Conservation (phyloP, 2,888 invertebrate genomes). For the Xanthostigma xanthostigma region DNA sequence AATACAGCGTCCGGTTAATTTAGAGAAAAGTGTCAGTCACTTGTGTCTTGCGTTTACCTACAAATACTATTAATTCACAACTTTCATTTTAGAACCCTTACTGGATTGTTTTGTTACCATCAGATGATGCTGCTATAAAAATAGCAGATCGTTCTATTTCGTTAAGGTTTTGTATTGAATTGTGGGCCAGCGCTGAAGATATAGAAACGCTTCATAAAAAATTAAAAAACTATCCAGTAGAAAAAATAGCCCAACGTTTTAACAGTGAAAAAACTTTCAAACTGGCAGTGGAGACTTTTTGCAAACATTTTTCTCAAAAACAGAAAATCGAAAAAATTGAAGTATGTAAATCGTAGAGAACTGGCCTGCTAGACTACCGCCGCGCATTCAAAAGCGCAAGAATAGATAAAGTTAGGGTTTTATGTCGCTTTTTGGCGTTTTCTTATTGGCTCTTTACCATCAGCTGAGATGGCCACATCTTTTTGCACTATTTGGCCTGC, state of each 20-base stretch:
- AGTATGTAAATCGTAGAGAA: slow-evolving; percentile 28
- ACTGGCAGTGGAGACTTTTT: slow-evolving; percentile 78
- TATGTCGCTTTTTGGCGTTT: no score
- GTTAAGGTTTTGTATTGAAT: slow-evolving; percentile 59
- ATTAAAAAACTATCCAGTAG: slow-evolving; percentile 39
- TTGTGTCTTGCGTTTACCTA: no score
- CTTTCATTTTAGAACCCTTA: slow-evolving; percentile 48
- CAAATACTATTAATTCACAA: no score
- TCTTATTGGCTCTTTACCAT: no score
- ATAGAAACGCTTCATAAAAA: slow-evolving; percentile 44
- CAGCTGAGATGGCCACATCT: no score
- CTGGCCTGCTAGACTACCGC: no score
- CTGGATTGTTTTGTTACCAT: slow-evolving; percentile 64
- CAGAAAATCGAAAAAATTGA: slow-evolving; percentile 81
- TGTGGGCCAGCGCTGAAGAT: slow-evolving; percentile 57
- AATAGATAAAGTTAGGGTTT: no score
- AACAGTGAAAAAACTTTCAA: slow-evolving; percentile 51
- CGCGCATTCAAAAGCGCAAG: no score
- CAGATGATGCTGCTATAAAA: slow-evolving; percentile 50
- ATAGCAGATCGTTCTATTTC: slow-evolving; percentile 72
- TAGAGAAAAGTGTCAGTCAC: no score
- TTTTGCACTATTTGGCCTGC: no score
- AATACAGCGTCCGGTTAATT: no score
- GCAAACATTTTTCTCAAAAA: slow-evolving; percentile 63
- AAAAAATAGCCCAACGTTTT: slow-evolving; percentile 38